Percentiles rank a stretch among this genome's conserved stretches.
phyloP scores from a whole-genome alignment of 2,113 vertebrate species.

The Saimiri boliviensis region DNA sequence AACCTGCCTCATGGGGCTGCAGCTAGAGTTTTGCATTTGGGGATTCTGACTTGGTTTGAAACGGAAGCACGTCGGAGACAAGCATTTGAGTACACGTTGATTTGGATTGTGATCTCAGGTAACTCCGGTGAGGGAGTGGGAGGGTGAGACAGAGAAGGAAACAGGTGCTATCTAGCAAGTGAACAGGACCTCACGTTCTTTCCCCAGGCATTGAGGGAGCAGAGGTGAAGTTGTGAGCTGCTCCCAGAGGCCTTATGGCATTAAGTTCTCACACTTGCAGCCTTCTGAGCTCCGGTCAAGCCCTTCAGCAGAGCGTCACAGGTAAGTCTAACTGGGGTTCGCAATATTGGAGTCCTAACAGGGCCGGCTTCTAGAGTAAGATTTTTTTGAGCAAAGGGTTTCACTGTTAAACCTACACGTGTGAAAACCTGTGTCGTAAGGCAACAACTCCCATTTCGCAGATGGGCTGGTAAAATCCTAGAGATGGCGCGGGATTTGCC shows the following conservation, averaged over 20 bases:
- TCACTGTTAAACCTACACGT: not conserved
- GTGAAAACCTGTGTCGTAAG: not conserved
- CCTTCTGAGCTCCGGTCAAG: not conserved
- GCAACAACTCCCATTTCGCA: not conserved
- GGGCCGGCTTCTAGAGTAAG: not conserved
- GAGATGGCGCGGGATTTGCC: not conserved
- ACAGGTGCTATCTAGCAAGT: fast-evolving
- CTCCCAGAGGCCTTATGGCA: too few relatives aligned
- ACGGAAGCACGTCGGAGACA: not conserved
- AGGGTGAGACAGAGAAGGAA: not conserved
- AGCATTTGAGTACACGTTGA: not conserved
- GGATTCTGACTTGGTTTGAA: not conserved
- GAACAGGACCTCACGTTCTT: too few relatives aligned
- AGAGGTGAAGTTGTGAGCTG: not conserved
- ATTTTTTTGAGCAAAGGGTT: not conserved
- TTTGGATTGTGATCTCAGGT: not conserved
- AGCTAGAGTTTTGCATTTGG: not conserved
- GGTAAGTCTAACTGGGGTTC: not conserved
- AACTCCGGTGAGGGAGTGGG: not conserved
- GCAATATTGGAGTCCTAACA: too few relatives aligned
- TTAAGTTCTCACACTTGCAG: too few relatives aligned
- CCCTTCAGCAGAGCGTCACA: not conserved
- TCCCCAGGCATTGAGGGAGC: not conserved
- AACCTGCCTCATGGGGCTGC: not conserved
- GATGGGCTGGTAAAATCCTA: not conserved